Evolutionary conservation across 2,113 vertebrate species (phyloP), one percentile per base, ranked within the genome.

Genomic region (Hyla sarda): DNA sequence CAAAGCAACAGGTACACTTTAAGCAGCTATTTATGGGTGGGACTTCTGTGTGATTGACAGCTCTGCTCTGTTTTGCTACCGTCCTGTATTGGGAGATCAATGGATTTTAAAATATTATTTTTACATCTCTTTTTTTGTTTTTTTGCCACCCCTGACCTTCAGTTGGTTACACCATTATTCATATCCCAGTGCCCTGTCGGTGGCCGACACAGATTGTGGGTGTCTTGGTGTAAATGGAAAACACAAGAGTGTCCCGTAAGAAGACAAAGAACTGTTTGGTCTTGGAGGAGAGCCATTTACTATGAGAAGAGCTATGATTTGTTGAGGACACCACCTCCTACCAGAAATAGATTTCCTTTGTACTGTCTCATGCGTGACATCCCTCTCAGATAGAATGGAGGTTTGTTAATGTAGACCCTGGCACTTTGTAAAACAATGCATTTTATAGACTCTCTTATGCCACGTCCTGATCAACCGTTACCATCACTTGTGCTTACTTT

Each of bases 301-400:
- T n/a, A n/a, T 25, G 45, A 12, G 45, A 23, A 76, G 45, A 28
- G 25, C 23, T 48, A 47, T 12, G 37, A 47, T 47, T 74, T 76
- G 74, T 76, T 50, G 47, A 76, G 25, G 74, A 76, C 7, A 30
- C 74, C 25, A 30, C 21, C 74, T 25, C 45, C 45, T 28, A 6
- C 47, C 74, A 30, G 74, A 45, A 50, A 52, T 30, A n/a, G 14
- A 12, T 90, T 83, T 90, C 16, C 89, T 82, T 89, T 92, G 90
- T 89, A 56, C 13, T 89, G 91, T 89, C 89, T 17, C 16, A 7
- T 6, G 16, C 14, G 30, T 69, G 65, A 69, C 65, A 34, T 7
- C 60, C 79, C 2, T 45, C 56, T 13, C 48, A 10, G 50, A 54
- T 10, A 37, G 28, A 47, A 76, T 71, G 58, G 89, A 87, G 89